phyloP scores from a whole-genome alignment of 2,797 vertebrate species.

The Scolopax bukidnonensis region DNA sequence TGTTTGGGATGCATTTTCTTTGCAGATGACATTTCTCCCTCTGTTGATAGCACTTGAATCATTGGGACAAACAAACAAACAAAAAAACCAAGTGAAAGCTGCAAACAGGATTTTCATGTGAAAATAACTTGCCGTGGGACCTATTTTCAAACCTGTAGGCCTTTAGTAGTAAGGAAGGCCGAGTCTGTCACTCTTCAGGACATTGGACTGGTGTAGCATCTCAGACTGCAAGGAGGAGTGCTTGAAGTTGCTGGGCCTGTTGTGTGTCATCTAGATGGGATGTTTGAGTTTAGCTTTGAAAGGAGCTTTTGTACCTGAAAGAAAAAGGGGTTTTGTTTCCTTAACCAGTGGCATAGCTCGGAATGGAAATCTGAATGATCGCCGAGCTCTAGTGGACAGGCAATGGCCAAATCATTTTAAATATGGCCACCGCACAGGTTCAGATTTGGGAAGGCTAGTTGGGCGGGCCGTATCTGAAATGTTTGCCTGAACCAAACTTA shows the following conservation, averaged over 20 bases:
- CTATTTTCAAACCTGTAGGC: neutral
- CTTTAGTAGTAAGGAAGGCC: neutral
- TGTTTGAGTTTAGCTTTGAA: neutral
- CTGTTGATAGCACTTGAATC: neutral
- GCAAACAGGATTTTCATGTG: neutral
- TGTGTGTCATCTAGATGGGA: neutral
- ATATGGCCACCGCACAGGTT: rapidly evolving
- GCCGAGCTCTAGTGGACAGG: neutral
- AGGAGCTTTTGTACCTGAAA: neutral
- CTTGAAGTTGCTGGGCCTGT: neutral
- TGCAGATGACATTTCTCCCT: rapidly evolving
- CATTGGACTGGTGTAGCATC: neutral
- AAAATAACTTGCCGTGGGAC: neutral
- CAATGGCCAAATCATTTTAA: neutral
- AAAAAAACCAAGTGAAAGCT: neutral
- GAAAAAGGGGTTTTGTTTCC: neutral
- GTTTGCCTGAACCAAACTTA: neutral
- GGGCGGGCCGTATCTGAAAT: neutral
- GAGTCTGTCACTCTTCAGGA: neutral
- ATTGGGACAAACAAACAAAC: neutral
- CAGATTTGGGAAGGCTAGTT: neutral
- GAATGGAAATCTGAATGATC: neutral
- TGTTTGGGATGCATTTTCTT: neutral
- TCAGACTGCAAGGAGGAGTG: neutral
- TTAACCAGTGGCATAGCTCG: neutral